Evolutionary conservation across 2,113 vertebrate species (phyloP).

Genomic region (Scomber japonicus): DNA sequence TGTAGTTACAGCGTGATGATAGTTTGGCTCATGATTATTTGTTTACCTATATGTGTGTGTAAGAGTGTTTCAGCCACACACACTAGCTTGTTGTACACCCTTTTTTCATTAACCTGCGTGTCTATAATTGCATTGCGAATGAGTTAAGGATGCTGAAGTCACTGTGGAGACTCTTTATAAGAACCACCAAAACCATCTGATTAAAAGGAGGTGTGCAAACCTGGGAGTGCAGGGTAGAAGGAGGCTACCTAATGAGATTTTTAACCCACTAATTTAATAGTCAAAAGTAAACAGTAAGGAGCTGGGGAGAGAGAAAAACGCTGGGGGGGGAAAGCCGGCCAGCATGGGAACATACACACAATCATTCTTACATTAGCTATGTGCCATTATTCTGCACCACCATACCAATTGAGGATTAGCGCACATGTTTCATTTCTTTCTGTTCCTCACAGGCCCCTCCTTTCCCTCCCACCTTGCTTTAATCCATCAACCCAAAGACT

Average conservation of each 20-base stretch:
- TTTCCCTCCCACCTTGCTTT: conserved; percentile 70
- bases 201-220: conserved; percentile 76
- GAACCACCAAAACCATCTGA: conserved; percentile 74
- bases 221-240: conserved; percentile 51
- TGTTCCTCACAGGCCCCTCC: conserved; percentile 44
- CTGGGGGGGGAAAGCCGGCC: conserved; percentile 58
- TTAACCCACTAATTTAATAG: conserved; percentile 83
- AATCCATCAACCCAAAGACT: conserved; percentile 81
- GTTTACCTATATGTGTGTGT: conserved; percentile 3
- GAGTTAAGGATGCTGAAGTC: conserved; percentile 72
- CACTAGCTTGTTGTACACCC: conserved; percentile 63
- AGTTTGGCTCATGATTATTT: conserved; percentile 18
- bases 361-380: conserved; percentile 71
- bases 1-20: conserved; percentile 35
- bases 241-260: conserved; percentile 80
- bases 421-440: conserved; percentile 66
- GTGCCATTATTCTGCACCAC: conserved; percentile 64
- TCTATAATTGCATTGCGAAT: conserved; percentile 81
- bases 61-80: conserved; percentile 24
- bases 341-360: conserved; percentile 62
- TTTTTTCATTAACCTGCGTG: conserved; percentile 82
- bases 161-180: conserved; percentile 73
- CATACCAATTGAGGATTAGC: conserved; percentile 64
- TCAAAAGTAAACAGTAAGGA: conserved; percentile 76
- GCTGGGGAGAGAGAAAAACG: conserved; percentile 37